Percentiles rank a stretch among this genome's conserved stretches.
phyloP scores from a whole-genome alignment of 2,113 vertebrate genomes.

The Gulo gulo region DNA sequence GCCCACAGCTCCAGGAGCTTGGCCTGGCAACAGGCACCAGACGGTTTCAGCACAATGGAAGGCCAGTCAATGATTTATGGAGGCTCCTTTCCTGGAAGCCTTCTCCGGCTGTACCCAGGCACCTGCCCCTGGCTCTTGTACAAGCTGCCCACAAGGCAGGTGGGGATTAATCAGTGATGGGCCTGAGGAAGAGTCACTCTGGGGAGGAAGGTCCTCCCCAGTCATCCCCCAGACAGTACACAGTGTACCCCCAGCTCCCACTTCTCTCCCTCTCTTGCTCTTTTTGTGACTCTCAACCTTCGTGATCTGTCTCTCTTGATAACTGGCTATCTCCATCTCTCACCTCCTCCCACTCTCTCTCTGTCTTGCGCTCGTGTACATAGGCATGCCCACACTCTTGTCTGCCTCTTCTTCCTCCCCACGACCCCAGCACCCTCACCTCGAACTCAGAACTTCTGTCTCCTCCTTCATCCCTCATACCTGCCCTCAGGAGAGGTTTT shows the following conservation, averaged over 20 bases:
- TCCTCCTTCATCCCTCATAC: not conserved
- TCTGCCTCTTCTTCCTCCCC: not conserved
- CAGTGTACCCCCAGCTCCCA: not conserved
- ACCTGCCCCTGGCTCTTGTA: not conserved
- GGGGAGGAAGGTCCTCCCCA: not conserved
- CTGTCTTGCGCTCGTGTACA: rapidly evolving
- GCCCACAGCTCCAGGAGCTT: conserved; percentile 14
- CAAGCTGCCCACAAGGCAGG: not conserved
- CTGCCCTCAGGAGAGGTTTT: not conserved
- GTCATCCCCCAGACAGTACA: not conserved
- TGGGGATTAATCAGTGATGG: conserved; percentile 24
- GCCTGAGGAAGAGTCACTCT: not conserved
- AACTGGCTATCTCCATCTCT: too few relatives aligned
- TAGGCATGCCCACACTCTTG: not conserved
- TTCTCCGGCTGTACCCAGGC: not conserved
- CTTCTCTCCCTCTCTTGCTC: too few relatives aligned
- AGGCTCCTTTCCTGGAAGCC: not conserved
- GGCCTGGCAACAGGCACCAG: not conserved
- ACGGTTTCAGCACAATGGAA: not conserved
- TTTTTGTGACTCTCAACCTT: not conserved
- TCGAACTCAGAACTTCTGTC: not conserved
- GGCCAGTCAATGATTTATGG: conserved; percentile 60
- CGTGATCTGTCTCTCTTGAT: not conserved
- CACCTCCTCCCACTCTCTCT: rapidly evolving
- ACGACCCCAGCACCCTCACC: not conserved